Evolutionary conservation across 2,888 invertebrate genomes (phyloP).

Genomic region (Heteropelma amictum): DNA sequence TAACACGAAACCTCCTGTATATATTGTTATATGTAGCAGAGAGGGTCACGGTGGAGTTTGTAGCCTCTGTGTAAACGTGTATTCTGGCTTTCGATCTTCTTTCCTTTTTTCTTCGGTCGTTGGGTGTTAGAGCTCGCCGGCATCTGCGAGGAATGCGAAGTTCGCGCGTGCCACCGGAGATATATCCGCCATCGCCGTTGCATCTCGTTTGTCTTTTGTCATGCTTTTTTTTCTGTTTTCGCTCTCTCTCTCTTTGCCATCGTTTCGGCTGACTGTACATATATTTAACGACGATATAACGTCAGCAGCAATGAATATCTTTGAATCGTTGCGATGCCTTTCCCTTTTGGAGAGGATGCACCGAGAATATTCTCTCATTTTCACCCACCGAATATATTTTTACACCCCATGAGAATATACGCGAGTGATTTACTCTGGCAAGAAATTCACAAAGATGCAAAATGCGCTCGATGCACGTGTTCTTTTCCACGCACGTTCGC

Average conservation of each 20-base stretch:
- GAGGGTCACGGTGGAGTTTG: too few species aligned
- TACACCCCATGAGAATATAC: not conserved
- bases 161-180: constrained; percentile 49
- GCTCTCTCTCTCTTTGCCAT: not conserved
- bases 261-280: not conserved
- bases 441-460: constrained; percentile 5
- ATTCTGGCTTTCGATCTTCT: not conserved
- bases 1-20: too few species aligned
- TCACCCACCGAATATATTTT: constrained; percentile 12
- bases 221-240: not conserved
- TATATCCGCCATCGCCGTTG: constrained; percentile 28
- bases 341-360: not conserved
- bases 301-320: constrained; percentile 31
- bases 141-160: constrained; percentile 49
- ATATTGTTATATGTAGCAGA: too few species aligned
- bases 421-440: not conserved
- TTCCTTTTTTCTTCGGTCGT: not conserved
- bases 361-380: constrained; percentile 7
- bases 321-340: constrained; percentile 11
- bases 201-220: constrained; percentile 23
- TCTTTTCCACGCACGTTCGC: not conserved
- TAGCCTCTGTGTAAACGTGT: too few species aligned
- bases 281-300: constrained; percentile 33
- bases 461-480: not conserved
- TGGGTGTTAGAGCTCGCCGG: constrained; percentile 14